A percentile compares a stretch with the other conserved stretches of the same genome.
phyloP scores from a whole-genome alignment of 2,113 vertebrate species.

The Bolborhynchus lineola region DNA sequence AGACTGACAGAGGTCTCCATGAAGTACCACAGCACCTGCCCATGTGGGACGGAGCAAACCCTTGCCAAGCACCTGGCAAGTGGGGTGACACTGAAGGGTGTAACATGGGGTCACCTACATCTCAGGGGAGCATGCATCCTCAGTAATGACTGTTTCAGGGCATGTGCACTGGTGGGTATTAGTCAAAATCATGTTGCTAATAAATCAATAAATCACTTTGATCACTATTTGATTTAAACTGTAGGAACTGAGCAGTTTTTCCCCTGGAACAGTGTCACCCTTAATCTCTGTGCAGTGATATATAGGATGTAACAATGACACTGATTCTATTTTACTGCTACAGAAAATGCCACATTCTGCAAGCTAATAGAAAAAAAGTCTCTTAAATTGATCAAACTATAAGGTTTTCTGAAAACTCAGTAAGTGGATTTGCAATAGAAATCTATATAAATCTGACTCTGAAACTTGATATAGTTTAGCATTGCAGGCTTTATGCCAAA shows the following conservation, averaged over 20 bases:
- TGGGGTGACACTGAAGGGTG: not conserved
- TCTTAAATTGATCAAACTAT: not conserved
- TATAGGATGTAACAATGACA: not conserved
- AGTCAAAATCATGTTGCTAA: not conserved
- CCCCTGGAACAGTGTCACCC: not conserved
- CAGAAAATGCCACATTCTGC: not conserved
- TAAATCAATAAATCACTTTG: not conserved
- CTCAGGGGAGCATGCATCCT: fast-evolving
- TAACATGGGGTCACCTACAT: not conserved
- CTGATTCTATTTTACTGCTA: not conserved
- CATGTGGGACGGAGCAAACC: not conserved
- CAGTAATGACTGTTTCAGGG: not conserved
- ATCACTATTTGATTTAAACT: not conserved
- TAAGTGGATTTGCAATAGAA: not conserved
- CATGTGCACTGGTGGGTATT: not conserved
- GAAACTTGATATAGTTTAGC: not conserved
- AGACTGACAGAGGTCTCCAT: not conserved
- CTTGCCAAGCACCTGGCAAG: fast-evolving
- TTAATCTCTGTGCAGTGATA: not conserved
- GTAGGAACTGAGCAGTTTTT: not conserved
- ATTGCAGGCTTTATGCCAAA: not conserved
- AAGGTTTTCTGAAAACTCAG: not conserved
- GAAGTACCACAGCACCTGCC: fast-evolving
- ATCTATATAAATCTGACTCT: not conserved
- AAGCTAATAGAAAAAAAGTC: not conserved